Evolutionary conservation across 2,888 invertebrate species (phyloP).

Genomic region (Ophion costatus): DNA sequence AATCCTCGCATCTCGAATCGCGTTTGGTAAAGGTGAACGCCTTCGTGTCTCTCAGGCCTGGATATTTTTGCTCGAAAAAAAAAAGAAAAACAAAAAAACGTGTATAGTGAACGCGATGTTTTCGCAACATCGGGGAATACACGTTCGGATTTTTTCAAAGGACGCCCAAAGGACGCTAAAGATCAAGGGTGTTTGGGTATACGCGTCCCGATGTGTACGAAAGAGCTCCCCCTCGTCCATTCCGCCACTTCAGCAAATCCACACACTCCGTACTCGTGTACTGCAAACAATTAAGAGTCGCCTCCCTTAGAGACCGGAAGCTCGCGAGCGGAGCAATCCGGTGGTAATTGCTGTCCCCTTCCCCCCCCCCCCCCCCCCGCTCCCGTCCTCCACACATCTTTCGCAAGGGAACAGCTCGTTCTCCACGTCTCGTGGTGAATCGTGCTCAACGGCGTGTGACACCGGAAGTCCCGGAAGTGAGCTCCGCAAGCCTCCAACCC

Average conservation of each 20-base stretch:
- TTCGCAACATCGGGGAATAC: conserved; percentile 17
- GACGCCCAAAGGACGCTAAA: conserved; percentile 33
- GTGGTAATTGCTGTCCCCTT: conserved; percentile 37
- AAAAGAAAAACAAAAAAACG: not conserved
- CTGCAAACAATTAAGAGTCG: conserved; percentile 78
- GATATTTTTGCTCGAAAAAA: not conserved
- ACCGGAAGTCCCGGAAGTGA: conserved; percentile 81
- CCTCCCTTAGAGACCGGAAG: conserved; percentile 70
- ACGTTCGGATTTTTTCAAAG: conserved; percentile 19
- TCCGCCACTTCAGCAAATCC: conserved; percentile 48
- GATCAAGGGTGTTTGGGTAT: conserved; percentile 38
- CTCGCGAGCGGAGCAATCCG: conserved; percentile 67
- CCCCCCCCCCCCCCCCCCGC: not conserved
- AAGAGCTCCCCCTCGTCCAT: conserved; percentile 37
- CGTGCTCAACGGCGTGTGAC: conserved; percentile 84
- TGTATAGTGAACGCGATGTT: conserved; percentile 39
- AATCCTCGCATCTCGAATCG: not conserved
- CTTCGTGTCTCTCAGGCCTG: not conserved
- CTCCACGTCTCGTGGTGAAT: conserved; percentile 70
- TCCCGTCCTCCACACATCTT: not conserved
- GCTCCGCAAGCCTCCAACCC: conserved; percentile 55
- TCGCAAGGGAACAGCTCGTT: conserved; percentile 10
- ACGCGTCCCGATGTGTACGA: conserved; percentile 1
- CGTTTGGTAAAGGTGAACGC: conserved; percentile 6
- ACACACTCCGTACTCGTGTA: conserved; percentile 66